A percentile compares a stretch with the other conserved stretches of the same genome.
Conservation (phyloP, 1,140 invertebrate genomes). For the Drosophila pachea region DNA sequence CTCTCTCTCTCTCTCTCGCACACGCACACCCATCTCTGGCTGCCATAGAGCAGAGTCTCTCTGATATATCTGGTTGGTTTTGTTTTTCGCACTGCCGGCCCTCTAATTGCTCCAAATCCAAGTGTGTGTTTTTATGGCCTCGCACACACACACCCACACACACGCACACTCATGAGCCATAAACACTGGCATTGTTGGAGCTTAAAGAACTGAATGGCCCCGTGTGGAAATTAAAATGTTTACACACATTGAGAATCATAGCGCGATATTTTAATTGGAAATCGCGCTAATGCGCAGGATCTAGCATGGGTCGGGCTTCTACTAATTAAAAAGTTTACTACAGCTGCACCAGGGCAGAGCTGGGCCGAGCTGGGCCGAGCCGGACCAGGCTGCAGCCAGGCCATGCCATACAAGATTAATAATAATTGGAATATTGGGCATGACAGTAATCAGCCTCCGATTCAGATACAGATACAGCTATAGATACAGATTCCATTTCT, state of each 20-base stretch:
- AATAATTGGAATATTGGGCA: background rate
- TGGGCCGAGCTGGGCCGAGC: too few relatives aligned
- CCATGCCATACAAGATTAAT: background rate
- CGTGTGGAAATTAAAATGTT: constrained; percentile 45
- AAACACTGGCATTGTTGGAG: constrained; percentile 24
- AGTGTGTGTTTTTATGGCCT: constrained; percentile 1
- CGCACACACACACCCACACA: constrained; percentile 1
- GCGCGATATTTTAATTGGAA: constrained; percentile 67
- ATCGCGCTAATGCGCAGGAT: constrained; percentile 32
- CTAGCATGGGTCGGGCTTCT: background rate
- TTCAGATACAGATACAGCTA: too few relatives aligned
- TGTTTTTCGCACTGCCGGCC: constrained; percentile 22
- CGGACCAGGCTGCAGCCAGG: background rate
- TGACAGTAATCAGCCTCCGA: too few relatives aligned
- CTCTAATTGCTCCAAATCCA: constrained; percentile 47
- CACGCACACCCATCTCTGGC: background rate
- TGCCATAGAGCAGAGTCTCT: constrained; percentile 6
- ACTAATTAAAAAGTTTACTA: background rate
- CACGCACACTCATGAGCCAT: background rate
- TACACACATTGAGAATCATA: constrained; percentile 55
- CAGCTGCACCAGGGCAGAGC: too few relatives aligned
- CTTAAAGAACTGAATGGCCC: constrained; percentile 29
- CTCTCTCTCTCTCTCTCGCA: background rate
- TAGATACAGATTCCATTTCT: constrained; percentile 5
- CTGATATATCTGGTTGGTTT: constrained; percentile 39